Evolutionary conservation across 2,113 vertebrate genomes (phyloP).

Genomic region (Chrysemys picta): DNA sequence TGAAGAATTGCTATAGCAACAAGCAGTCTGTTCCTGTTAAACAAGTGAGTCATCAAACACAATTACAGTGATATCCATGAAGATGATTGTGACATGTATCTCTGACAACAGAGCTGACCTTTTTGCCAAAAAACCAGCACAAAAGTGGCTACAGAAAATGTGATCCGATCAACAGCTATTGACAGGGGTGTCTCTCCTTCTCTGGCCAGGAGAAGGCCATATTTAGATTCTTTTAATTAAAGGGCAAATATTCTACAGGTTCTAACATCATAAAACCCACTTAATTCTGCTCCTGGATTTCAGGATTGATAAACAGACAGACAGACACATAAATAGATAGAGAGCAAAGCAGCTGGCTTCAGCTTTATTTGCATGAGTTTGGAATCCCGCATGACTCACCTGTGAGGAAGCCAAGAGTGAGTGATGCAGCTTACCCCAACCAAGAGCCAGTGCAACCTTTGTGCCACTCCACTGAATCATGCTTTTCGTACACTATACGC

Average conservation of each 20-base stretch:
- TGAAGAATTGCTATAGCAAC: conserved; percentile 67
- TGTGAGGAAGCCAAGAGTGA: background rate
- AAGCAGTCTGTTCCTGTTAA: conserved; percentile 53
- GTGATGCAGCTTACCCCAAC: background rate
- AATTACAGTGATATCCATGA: background rate
- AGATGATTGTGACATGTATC: background rate
- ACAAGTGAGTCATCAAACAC: conserved; percentile 59
- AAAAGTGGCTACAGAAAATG: background rate
- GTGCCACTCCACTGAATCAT: background rate
- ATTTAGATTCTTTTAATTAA: background rate
- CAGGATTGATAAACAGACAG: background rate
- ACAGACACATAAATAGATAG: background rate
- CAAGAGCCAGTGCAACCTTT: background rate
- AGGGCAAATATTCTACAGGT: background rate
- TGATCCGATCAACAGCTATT: background rate
- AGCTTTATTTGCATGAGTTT: background rate
- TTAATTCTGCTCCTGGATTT: background rate
- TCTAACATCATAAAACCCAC: background rate
- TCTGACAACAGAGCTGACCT: conserved; percentile 37
- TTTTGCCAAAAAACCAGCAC: accelerated
- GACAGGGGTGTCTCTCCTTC: background rate
- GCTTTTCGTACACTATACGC: background rate
- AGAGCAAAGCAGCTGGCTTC: background rate
- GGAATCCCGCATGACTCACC: background rate
- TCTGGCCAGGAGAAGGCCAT: background rate